These are phyloP conservation scores for Ctenodactylus gundi DNA, from an alignment of 2,113 vertebrate genomes.

Conservation along the genomic window DNA sequence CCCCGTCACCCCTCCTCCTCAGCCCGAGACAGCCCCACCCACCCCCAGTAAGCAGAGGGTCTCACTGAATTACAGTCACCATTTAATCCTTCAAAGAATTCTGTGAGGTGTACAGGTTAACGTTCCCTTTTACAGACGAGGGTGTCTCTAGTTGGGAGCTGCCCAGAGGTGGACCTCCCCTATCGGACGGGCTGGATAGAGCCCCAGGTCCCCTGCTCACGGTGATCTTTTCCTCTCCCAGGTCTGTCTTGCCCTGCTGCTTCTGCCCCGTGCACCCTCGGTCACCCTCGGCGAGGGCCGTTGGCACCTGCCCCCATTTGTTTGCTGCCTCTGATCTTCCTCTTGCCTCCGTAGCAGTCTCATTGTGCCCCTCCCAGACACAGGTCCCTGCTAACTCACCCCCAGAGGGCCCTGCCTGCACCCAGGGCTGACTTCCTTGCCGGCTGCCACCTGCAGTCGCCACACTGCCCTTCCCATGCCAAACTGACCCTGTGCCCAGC, in stretches of 20 bases:
- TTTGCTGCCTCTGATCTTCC: not conserved
- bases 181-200: not conserved
- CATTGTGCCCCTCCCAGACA: no score
- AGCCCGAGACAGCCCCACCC: no score
- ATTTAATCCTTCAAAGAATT: not conserved
- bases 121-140: not conserved
- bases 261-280: no score
- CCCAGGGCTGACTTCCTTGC: not conserved
- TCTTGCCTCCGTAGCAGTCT: no score
- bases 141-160: no score
- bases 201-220: accelerated
- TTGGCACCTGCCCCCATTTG: not conserved
- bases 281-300: not conserved
- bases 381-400: not conserved
- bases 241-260: not conserved
- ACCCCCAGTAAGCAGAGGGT: accelerated
- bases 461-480: not conserved
- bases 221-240: no score
- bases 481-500: not conserved
- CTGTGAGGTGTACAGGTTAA: not conserved
- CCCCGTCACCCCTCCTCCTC: not conserved
- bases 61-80: no score
- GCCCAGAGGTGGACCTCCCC: no score
- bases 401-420: not conserved
- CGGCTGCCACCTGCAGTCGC: not conserved